These are phyloP conservation scores for Sciurus carolinensis DNA, from an alignment of 2,797 vertebrate species.

Conservation along the genomic window DNA sequence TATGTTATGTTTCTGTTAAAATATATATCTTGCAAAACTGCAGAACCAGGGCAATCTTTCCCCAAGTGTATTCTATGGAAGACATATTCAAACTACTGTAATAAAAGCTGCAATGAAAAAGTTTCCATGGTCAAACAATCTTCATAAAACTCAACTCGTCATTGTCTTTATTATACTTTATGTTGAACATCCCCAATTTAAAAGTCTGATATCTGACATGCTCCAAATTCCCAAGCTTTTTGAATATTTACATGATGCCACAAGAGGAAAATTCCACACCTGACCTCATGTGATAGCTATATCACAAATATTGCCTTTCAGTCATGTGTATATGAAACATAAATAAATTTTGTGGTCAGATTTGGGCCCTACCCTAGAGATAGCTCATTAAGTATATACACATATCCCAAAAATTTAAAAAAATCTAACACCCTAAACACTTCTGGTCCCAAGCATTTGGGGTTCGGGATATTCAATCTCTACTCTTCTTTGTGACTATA, in stretches of 20 bases:
- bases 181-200: neutral
- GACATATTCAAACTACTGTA: neutral
- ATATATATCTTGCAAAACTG: neutral
- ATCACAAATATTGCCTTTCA: neutral
- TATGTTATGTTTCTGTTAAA: neutral
- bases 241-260: neutral
- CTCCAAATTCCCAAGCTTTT: neutral
- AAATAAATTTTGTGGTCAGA: neutral
- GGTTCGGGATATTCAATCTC: neutral
- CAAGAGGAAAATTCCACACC: neutral
- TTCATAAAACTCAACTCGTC: neutral
- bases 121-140: neutral
- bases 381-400: neutral
- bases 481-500: neutral
- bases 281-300: neutral
- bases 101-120: slow-evolving; percentile 13
- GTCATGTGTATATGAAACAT: neutral
- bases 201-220: neutral
- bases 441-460: neutral
- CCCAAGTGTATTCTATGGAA: neutral
- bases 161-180: neutral
- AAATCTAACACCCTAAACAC: neutral
- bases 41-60: neutral
- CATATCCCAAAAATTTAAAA: neutral
- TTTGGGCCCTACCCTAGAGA: neutral